phyloP scores from a whole-genome alignment of 2,797 vertebrate species.

The Acipenser oxyrinchus region DNA sequence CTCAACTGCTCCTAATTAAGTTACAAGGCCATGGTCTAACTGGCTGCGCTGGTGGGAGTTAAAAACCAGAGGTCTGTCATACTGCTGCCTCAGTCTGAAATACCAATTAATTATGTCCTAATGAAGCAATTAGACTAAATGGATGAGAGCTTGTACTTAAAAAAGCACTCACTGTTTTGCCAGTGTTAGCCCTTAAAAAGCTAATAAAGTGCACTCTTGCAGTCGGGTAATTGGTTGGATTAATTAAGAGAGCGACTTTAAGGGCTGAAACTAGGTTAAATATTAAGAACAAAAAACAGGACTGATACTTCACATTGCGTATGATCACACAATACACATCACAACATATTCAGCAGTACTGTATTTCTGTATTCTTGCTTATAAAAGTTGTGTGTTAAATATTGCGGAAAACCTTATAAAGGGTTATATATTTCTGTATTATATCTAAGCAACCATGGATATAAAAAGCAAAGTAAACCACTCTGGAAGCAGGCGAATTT shows the following conservation, averaged over 20 bases:
- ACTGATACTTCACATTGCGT: too few relatives aligned
- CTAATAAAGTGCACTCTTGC: constrained; percentile 1
- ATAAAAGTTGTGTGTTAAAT: too few relatives aligned
- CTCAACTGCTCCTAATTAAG: neutral
- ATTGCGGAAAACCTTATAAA: too few relatives aligned
- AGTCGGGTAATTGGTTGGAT: neutral
- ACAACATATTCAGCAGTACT: too few relatives aligned
- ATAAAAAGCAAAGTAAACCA: too few relatives aligned
- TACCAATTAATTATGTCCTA: constrained; percentile 6
- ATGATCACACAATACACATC: too few relatives aligned
- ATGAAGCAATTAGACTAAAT: constrained; percentile 5
- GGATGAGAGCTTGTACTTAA: neutral
- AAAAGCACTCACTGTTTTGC: constrained; percentile 3
- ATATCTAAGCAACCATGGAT: too few relatives aligned
- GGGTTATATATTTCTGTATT: too few relatives aligned
- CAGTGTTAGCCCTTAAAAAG: neutral
- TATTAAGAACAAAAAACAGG: neutral
- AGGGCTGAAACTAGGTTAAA: neutral
- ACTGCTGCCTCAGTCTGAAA: neutral
- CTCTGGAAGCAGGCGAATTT: too few relatives aligned
- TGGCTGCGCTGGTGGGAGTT: neutral
- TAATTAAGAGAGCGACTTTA: neutral
- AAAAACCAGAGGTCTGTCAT: neutral
- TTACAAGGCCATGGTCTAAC: neutral
- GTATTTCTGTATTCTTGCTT: too few relatives aligned